These are phyloP conservation scores for Dinocampus coccinellae DNA, from an alignment of 2,888 invertebrate species.

Conservation along the genomic window DNA sequence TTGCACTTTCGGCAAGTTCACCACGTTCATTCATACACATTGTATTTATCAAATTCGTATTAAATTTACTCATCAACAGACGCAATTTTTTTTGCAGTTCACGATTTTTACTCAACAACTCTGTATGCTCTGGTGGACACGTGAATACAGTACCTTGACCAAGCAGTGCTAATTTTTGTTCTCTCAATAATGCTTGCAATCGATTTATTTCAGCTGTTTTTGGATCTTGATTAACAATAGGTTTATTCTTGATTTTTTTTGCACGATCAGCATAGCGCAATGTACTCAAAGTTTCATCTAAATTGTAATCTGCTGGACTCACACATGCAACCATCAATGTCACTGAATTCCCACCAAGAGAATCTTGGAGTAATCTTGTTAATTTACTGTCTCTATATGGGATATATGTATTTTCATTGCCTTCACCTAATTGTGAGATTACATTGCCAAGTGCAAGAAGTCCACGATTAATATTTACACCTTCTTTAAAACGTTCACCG, in stretches of 20 bases:
- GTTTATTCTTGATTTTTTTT: slow-evolving; percentile 89
- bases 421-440: slow-evolving; percentile 90
- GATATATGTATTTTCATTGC: slow-evolving; percentile 76
- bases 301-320: slow-evolving; percentile 89
- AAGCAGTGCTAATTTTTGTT: slow-evolving; percentile 77
- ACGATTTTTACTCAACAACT: slow-evolving; percentile 73
- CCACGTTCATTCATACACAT: slow-evolving; percentile 80
- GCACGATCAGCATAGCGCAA: slow-evolving; percentile 91
- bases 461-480: slow-evolving; percentile 92
- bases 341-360: slow-evolving; percentile 92
- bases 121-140: slow-evolving; percentile 70
- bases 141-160: slow-evolving; percentile 65
- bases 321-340: slow-evolving; percentile 97
- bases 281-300: slow-evolving; percentile 91
- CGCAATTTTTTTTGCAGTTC: slow-evolving; percentile 75
- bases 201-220: slow-evolving; percentile 83
- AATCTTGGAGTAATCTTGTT: slow-evolving; percentile 92
- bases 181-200: slow-evolving; percentile 81
- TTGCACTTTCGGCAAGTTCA: slow-evolving; percentile 77
- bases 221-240: slow-evolving; percentile 87
- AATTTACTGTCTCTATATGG: slow-evolving; percentile 94
- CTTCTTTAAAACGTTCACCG: slow-evolving; percentile 90
- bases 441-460: slow-evolving; percentile 93
- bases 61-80: slow-evolving; percentile 77
- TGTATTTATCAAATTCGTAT: slow-evolving; percentile 77